Base-by-base conservation (phyloP, 1,140 invertebrate species). In the Leptonema lineaticorne region DNA sequence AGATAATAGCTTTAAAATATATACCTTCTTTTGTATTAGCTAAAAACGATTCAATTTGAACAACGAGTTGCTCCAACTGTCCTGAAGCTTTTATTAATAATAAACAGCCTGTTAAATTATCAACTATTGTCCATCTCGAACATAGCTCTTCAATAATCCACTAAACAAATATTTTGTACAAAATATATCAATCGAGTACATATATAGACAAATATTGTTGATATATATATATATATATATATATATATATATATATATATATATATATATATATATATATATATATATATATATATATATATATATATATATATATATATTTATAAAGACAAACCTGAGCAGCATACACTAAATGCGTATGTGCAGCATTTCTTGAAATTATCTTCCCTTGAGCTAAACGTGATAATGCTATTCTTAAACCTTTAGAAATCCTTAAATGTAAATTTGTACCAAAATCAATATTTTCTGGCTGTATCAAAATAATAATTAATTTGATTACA, bases 111-210 rank as follows among this genome's bases (percentile, higher is more conserved):
- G 70, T 27, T 16, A 72, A 53, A 5, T 69, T 67, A 8, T 62
- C 26, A 7, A 63, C 58, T 0, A 26, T 16, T 2, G 41, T 30
- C 70, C 70, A 72, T 16, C 70, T 68, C 22, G 28, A 14, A 60
- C 70, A 69, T 16, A 72, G 27, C 20, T 72, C 70, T 14, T 72
- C 70, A 1, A 72, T 67, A 9, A 72, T 41, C 67, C 70, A 69
- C 67, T 71, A 41, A 0, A 57, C 16, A 14, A 57, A 63, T 45
- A 22, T 18, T 41, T 26, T 64, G 33, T 26, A 26, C 24, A 7
- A 62, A 26, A 41, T 45, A 24, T 46, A 45, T 16, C 27, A 7
- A 4, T 45, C n/a, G 5, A 22, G 4, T 26, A 29, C 2, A 4
- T 59, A 29, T n/a, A 59, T 18, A 29, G 5, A 14, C 6, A 29